phyloP scores from a whole-genome alignment of 2,888 invertebrate species.

The Mythimna loreyi region DNA sequence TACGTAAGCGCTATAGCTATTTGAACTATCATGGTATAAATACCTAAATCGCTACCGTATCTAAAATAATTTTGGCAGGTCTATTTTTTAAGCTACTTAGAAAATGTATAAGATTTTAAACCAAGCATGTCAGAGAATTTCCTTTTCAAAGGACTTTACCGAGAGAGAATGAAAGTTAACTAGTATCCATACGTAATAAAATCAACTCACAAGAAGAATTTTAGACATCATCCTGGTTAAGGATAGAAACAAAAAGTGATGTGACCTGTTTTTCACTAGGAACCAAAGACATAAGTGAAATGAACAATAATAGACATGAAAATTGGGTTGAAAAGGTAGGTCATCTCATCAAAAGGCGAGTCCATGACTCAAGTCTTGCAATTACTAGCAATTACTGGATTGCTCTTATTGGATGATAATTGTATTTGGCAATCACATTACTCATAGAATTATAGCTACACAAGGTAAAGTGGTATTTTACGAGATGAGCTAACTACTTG shows the following conservation, averaged over 20 bases:
- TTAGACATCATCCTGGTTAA: neutral
- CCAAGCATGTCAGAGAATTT: neutral
- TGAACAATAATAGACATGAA: constrained; percentile 22
- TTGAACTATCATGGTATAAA: neutral
- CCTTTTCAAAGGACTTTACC: neutral
- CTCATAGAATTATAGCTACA: constrained; percentile 43
- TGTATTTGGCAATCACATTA: constrained; percentile 62
- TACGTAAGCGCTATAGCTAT: neutral
- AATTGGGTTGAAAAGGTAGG: constrained; percentile 44
- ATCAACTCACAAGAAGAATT: neutral
- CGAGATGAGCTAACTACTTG: constrained; percentile 48
- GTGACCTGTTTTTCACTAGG: neutral
- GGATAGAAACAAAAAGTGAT: neutral
- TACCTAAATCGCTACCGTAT: constrained; percentile 11
- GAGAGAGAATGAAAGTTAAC: neutral
- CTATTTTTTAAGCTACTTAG: neutral
- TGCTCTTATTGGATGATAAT: constrained; percentile 64
- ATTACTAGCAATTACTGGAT: constrained; percentile 63
- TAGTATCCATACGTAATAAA: constrained; percentile 1
- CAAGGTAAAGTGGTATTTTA: constrained; percentile 46
- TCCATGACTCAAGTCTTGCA: constrained; percentile 57
- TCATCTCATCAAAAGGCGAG: constrained; percentile 31
- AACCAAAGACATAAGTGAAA: neutral
- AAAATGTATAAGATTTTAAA: neutral
- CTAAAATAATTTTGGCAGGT: constrained; percentile 1